Evolutionary conservation across 2,113 vertebrate genomes (phyloP).

Genomic region (Climacteris rufus): DNA sequence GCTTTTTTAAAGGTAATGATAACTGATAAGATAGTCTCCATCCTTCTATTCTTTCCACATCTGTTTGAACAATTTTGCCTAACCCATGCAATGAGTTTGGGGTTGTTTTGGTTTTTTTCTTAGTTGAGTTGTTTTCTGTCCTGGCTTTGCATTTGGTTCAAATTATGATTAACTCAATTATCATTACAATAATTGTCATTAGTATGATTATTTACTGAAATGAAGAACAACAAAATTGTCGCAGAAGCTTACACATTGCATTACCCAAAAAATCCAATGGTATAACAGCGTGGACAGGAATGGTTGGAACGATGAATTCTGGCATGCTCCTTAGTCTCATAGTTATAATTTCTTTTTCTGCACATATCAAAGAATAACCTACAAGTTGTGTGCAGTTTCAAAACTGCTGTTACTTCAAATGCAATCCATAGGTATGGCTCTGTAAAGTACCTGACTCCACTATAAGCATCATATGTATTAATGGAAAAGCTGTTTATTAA

Average conservation of each 20-base stretch:
- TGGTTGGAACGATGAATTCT: neutral
- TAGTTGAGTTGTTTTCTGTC: neutral
- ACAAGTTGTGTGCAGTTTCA: neutral
- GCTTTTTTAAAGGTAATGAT: neutral
- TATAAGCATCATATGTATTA: neutral
- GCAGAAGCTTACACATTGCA: neutral
- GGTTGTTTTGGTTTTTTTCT: neutral
- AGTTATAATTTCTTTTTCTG: neutral
- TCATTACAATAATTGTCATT: neutral
- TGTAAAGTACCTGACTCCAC: neutral
- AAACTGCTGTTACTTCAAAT: neutral
- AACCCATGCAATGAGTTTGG: neutral
- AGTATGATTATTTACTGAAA: neutral
- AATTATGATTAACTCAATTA: neutral
- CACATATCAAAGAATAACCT: neutral
- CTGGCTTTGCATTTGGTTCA: neutral
- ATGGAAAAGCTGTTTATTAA: slow-evolving; percentile 19
- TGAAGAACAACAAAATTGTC: neutral
- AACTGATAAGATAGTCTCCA: neutral
- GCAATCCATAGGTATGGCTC: neutral
- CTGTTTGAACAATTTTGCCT: neutral
- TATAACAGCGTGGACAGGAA: neutral
- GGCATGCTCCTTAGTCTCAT: neutral
- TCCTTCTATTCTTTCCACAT: neutral
- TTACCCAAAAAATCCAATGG: neutral